These are phyloP conservation scores for Drosophila mercatorum DNA, from an alignment of 2,888 invertebrate species.

Conservation along the genomic window DNA sequence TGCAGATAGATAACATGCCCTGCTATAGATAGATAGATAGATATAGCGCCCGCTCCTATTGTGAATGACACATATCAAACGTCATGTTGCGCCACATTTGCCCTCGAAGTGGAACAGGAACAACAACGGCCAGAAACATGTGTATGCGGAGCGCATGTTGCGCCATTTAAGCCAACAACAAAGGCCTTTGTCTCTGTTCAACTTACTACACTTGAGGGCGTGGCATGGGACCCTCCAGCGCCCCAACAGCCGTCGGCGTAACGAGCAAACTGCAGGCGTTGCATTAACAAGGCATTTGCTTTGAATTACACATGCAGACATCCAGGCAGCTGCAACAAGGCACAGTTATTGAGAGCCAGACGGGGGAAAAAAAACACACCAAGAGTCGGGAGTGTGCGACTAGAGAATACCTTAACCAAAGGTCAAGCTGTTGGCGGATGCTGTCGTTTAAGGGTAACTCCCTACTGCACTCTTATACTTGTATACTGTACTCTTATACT, in stretches of 20 bases:
- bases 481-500: not conserved
- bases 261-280: constrained; percentile 27
- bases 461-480: not conserved
- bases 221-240: not conserved
- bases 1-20: constrained; percentile 23
- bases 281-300: constrained; percentile 61
- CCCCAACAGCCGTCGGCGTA: not conserved
- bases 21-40: constrained; percentile 9
- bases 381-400: not conserved
- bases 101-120: constrained; percentile 36
- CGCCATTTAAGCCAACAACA: constrained; percentile 45
- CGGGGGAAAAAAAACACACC: not conserved
- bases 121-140: constrained; percentile 38
- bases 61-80: constrained; percentile 64
- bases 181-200: constrained; percentile 38
- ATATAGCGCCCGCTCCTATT: constrained; percentile 9
- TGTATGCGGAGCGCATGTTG: constrained; percentile 37
- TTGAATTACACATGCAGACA: constrained; percentile 48
- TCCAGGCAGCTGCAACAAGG: constrained; percentile 35
- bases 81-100: constrained; percentile 61
- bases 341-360: constrained; percentile 37
- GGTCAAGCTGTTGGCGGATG: too few relatives aligned
- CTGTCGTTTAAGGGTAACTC: too few relatives aligned
- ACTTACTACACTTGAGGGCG: not conserved
- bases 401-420: not conserved